Evolutionary conservation across 1,140 invertebrate species (phyloP).

Genomic region (Drosophila mayri): DNA sequence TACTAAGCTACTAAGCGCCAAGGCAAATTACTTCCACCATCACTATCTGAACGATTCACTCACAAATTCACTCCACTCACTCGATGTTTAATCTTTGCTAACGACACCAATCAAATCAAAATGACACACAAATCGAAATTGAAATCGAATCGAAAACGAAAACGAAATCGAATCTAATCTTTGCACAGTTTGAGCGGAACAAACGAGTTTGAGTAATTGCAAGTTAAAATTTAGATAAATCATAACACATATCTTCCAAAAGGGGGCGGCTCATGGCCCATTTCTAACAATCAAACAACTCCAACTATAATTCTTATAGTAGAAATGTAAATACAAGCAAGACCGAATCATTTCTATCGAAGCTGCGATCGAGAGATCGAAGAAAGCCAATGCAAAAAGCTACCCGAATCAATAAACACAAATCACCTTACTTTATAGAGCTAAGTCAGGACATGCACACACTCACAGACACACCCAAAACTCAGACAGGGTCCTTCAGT

Average conservation of each 20-base stretch:
- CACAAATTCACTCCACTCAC: constrained; percentile 46
- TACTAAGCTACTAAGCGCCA: constrained; percentile 61
- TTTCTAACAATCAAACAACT: constrained; percentile 69
- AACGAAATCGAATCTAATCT: constrained; percentile 35
- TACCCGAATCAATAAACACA: constrained; percentile 53
- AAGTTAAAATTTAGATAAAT: constrained; percentile 63
- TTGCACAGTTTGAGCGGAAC: constrained; percentile 61
- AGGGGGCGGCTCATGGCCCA: constrained; percentile 35
- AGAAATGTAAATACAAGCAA: constrained; percentile 65
- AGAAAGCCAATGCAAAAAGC: background rate
- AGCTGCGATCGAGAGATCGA: constrained; percentile 10
- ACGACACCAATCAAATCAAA: constrained; percentile 36
- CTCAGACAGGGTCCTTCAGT: constrained; percentile 14
- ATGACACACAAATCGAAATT: constrained; percentile 33
- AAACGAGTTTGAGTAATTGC: constrained; percentile 41
- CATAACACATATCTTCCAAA: constrained; percentile 80
- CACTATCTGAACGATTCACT: constrained; percentile 40
- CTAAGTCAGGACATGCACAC: constrained; percentile 63
- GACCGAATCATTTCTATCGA: constrained; percentile 32
- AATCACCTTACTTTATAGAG: constrained; percentile 81
- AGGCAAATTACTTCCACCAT: constrained; percentile 50
- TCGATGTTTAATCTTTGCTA: constrained; percentile 60
- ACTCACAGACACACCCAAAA: constrained; percentile 13
- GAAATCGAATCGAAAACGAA: constrained; percentile 4
- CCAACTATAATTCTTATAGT: constrained; percentile 61